Evolutionary conservation across 2,113 vertebrate genomes (phyloP).

Genomic region (Coryphaenoides rupestris): DNA sequence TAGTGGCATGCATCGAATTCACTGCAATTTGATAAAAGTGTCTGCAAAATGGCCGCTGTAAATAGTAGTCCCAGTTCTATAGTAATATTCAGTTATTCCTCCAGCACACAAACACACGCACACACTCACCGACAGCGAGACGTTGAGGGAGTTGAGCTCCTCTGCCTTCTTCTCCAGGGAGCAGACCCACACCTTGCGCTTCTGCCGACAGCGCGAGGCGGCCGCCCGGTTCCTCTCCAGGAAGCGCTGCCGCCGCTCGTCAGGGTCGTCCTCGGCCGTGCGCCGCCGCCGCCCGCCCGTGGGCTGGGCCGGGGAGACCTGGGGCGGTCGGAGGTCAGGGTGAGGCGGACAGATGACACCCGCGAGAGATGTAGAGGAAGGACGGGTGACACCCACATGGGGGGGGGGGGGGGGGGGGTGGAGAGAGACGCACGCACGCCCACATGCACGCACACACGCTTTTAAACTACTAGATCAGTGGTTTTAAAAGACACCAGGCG

Average conservation of each 20-base stretch:
- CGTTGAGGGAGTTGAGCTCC: slow-evolving; percentile 89
- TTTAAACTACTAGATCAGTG: neutral
- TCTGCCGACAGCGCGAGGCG: slow-evolving; percentile 93
- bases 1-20: neutral
- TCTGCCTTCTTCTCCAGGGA: slow-evolving; percentile 96
- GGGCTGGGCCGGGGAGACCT: slow-evolving; percentile 96
- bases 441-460: neutral
- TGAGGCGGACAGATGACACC: neutral
- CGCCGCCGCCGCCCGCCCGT: slow-evolving; percentile 86
- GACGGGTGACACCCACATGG: slow-evolving; percentile 9
- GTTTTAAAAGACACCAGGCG: neutral
- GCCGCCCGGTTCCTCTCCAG: slow-evolving; percentile 93
- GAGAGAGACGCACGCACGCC: slow-evolving; percentile 8
- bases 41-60: neutral
- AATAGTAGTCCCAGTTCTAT: neutral
- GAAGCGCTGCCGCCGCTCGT: slow-evolving; percentile 92
- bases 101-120: slow-evolving; percentile 12
- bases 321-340: neutral
- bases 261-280: slow-evolving; percentile 88
- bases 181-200: slow-evolving; percentile 92
- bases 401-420: neutral
- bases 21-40: neutral
- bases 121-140: slow-evolving; percentile 86
- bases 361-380: no score
- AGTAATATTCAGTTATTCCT: no score